Evolutionary conservation across 1,140 invertebrate species (phyloP).

Genomic region (Cotesia chilonis): DNA sequence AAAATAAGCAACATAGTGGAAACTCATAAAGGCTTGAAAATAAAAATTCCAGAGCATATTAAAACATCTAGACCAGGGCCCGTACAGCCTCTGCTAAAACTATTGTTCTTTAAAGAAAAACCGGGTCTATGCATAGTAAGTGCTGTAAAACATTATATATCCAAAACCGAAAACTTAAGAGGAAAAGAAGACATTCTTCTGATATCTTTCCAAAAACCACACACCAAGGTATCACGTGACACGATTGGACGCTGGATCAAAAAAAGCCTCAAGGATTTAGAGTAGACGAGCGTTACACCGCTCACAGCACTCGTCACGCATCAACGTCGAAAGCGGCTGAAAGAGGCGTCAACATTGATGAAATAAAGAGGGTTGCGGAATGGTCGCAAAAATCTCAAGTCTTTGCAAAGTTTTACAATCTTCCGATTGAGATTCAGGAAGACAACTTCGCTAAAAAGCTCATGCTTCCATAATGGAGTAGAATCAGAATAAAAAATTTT

Average conservation of each 20-base stretch:
- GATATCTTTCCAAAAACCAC: constrained; percentile 35
- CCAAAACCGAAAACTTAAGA: constrained; percentile 18
- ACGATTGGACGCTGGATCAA: constrained; percentile 45
- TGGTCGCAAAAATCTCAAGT: constrained; percentile 39
- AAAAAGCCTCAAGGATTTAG: constrained; percentile 27
- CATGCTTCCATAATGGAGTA: background rate
- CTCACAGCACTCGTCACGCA: constrained; percentile 42
- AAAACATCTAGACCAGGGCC: constrained; percentile 9
- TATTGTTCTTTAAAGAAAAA: constrained; percentile 19
- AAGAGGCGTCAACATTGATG: constrained; percentile 37
- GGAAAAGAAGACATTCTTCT: background rate
- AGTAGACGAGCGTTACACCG: constrained; percentile 41
- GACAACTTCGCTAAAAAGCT: background rate
- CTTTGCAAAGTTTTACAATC: constrained; percentile 43
- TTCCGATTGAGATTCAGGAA: background rate
- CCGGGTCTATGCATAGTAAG: constrained; percentile 3
- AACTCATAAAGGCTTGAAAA: constrained; percentile 1
- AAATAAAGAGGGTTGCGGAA: constrained; percentile 38
- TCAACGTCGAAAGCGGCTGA: constrained; percentile 39
- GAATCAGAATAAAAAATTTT: background rate
- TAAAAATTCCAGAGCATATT: constrained; percentile 21
- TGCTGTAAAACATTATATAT: constrained; percentile 16
- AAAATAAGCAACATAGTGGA: constrained; percentile 9
- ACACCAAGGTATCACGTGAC: constrained; percentile 37
- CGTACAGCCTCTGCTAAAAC: constrained; percentile 17